Conservation (phyloP, 2,113 vertebrate species). For the Eurypyga helias region DNA sequence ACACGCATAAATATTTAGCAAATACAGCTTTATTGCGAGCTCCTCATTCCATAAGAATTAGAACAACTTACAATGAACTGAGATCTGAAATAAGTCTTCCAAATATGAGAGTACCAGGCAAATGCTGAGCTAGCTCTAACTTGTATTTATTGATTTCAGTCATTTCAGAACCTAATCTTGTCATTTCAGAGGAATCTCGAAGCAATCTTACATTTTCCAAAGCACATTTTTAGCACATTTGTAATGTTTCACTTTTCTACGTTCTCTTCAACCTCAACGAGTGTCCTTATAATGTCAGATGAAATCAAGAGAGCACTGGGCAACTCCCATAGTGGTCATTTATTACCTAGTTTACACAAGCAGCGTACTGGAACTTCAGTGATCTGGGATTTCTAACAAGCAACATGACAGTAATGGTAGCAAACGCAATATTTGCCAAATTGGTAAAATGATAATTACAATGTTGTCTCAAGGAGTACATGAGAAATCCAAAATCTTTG, state of each 20-base stretch:
- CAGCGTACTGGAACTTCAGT: background rate
- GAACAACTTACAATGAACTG: background rate
- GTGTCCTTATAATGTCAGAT: background rate
- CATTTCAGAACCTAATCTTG: background rate
- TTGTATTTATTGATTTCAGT: background rate
- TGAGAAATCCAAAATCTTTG: background rate
- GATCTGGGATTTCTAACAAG: background rate
- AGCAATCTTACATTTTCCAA: background rate
- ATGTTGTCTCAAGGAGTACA: background rate
- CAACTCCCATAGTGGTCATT: background rate
- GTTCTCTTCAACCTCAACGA: background rate
- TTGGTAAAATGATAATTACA: background rate
- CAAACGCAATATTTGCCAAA: background rate
- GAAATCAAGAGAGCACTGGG: background rate
- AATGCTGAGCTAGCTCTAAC: background rate
- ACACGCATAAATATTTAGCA: background rate
- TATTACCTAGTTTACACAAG: background rate
- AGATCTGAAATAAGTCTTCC: background rate
- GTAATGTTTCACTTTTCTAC: background rate
- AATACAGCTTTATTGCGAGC: background rate
- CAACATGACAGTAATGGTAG: background rate
- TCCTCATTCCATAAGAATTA: background rate
- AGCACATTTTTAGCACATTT: background rate
- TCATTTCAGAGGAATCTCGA: background rate
- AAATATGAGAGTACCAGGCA: background rate